These are phyloP conservation scores for Popillia japonica DNA, from an alignment of 1,140 invertebrate species.

Conservation along the genomic window DNA sequence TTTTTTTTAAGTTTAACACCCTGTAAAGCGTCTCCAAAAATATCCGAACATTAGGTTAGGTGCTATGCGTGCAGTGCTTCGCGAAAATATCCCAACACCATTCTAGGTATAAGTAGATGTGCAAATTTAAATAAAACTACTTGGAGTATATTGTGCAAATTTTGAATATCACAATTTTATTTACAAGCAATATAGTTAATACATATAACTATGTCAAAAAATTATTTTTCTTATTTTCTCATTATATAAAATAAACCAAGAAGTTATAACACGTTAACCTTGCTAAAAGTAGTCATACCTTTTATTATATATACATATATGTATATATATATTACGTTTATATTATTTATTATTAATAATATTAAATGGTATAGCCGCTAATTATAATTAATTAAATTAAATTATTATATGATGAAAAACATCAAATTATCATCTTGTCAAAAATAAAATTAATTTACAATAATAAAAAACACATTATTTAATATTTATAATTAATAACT, in stretches of 20 bases:
- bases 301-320: slow-evolving; percentile 41
- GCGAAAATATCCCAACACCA: too few species aligned
- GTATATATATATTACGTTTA: slow-evolving; percentile 41
- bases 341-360: too few species aligned
- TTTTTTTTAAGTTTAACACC: too few species aligned
- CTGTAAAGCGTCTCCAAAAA: too few species aligned
- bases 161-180: slow-evolving; percentile 58
- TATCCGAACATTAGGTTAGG: too few species aligned
- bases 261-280: slow-evolving; percentile 39
- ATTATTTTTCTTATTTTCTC: slow-evolving; percentile 47
- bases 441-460: not conserved
- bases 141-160: slow-evolving; percentile 55
- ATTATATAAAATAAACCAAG: slow-evolving; percentile 49
- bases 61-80: too few species aligned
- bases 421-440: too few species aligned
- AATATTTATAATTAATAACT: slow-evolving; percentile 36
- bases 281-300: slow-evolving; percentile 41
- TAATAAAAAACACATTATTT: slow-evolving; percentile 24
- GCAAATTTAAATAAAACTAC: slow-evolving; percentile 24
- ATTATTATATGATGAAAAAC: not conserved
- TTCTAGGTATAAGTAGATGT: not conserved
- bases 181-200: slow-evolving; percentile 56
- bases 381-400: not conserved
- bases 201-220: slow-evolving; percentile 45
- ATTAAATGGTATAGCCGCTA: slow-evolving; percentile 30